Evolutionary conservation across 2,113 vertebrate genomes (phyloP).

Genomic region (Cariama cristata): DNA sequence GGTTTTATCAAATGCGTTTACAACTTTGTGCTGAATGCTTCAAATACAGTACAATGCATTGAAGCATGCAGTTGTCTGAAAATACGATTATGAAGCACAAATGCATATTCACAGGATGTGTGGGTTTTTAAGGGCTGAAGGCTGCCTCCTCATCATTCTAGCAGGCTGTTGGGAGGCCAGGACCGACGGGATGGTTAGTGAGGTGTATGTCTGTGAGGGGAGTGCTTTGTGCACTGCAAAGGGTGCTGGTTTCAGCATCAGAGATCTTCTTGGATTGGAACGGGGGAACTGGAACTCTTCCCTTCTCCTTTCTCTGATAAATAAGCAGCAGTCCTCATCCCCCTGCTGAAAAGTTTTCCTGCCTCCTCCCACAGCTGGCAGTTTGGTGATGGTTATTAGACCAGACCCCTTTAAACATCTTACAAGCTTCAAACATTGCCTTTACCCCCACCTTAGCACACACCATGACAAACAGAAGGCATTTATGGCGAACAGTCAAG

Average conservation of each 20-base stretch:
- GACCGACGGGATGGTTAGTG: neutral
- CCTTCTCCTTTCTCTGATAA: neutral
- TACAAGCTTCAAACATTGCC: neutral
- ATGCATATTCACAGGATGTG: neutral
- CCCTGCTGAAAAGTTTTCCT: neutral
- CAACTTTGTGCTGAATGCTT: neutral
- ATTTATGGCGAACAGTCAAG: neutral
- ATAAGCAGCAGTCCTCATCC: neutral
- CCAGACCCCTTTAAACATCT: neutral
- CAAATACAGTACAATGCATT: neutral
- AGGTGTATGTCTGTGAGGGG: neutral
- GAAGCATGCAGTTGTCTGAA: neutral
- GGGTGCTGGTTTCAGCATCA: neutral
- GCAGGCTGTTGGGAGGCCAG: neutral
- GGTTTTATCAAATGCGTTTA: neutral
- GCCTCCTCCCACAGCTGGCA: neutral
- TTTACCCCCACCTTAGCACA: neutral
- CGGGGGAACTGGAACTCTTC: neutral
- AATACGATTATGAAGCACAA: neutral
- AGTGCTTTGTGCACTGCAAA: neutral
- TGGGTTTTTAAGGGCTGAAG: neutral
- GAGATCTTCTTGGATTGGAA: neutral
- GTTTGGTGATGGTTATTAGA: neutral
- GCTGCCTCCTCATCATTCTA: neutral
- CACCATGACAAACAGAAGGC: neutral